These are phyloP conservation scores for Carollia perspicillata DNA, from an alignment of 2,113 vertebrate species.

Conservation along the genomic window DNA sequence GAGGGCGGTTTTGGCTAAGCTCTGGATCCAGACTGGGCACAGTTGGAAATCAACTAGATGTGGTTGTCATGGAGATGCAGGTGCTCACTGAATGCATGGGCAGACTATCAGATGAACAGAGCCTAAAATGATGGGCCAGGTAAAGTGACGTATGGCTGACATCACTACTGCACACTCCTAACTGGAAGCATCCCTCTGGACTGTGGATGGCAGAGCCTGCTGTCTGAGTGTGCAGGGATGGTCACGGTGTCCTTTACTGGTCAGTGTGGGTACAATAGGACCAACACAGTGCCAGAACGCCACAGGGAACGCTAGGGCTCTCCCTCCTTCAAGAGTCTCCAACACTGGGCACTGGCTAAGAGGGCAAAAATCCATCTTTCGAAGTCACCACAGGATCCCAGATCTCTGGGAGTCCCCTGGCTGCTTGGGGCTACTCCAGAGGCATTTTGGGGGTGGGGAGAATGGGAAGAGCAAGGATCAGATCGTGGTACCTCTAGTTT, in stretches of 20 bases:
- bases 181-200: not conserved
- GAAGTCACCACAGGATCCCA: not conserved
- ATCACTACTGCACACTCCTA: not conserved
- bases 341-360: too few species aligned
- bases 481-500: rapidly evolving
- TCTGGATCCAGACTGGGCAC: not conserved
- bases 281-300: too few species aligned
- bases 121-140: not conserved
- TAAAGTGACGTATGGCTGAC: not conserved
- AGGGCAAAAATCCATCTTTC: not conserved
- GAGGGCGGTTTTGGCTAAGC: too few species aligned
- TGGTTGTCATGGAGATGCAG: not conserved
- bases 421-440: not conserved
- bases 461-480: not conserved
- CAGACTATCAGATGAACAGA: not conserved
- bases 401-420: not conserved
- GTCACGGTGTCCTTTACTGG: too few species aligned
- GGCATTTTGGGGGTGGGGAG: too few species aligned
- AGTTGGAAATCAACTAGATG: too few species aligned
- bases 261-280: not conserved
- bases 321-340: not conserved
- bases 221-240: not conserved
- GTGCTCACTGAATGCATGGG: too few species aligned
- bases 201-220: not conserved
- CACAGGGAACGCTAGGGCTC: not conserved